These are phyloP conservation scores for Pantala flavescens DNA, from an alignment of 1,140 invertebrate species.

Conservation along the genomic window DNA sequence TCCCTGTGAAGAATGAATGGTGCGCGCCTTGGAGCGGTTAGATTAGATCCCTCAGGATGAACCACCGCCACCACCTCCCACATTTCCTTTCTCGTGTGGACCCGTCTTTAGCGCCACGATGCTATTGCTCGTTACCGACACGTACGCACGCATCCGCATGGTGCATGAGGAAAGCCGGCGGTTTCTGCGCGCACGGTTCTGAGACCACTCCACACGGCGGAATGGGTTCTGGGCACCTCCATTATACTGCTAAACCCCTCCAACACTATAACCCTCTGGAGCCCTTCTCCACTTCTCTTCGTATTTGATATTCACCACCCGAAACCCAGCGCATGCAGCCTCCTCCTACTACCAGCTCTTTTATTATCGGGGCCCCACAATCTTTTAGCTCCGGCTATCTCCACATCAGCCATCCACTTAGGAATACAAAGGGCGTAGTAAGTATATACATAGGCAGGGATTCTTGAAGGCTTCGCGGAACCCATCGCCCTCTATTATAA, in stretches of 20 bases:
- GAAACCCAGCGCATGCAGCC: background rate
- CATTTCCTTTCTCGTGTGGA: background rate
- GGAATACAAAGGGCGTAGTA: background rate
- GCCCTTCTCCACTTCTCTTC: background rate
- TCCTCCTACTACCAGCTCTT: background rate
- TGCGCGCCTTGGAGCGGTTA: background rate
- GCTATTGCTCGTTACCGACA: background rate
- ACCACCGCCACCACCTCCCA: background rate
- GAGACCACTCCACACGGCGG: background rate
- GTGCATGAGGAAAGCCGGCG: background rate
- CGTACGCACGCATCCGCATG: background rate
- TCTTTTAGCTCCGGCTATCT: background rate
- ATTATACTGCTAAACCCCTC: slow-evolving; percentile 9
- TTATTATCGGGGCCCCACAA: background rate
- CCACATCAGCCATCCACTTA: background rate
- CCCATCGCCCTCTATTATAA: no score
- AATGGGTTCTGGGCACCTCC: background rate
- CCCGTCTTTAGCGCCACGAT: background rate
- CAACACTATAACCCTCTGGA: background rate
- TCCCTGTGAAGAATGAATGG: background rate
- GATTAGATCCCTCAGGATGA: background rate
- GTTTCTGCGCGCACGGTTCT: no score
- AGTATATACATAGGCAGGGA: background rate
- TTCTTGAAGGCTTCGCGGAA: no score
- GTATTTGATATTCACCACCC: slow-evolving; percentile 5